Conservation (phyloP, 2,797 vertebrate species). For the Labroides dimidiatus region DNA sequence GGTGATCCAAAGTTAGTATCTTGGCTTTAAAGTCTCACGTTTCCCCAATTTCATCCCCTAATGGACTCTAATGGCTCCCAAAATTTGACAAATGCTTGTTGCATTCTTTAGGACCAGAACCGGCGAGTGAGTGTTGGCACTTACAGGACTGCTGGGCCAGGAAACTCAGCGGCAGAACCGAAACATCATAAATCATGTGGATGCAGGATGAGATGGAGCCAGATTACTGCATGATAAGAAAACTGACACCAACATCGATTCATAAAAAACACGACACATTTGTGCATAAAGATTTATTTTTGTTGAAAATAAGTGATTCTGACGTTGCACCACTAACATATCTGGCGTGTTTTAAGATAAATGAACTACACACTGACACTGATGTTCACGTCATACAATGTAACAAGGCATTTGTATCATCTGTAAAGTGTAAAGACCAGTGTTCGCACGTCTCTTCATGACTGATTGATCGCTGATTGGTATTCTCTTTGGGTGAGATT, state of each 20-base stretch:
- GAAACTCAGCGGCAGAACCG: slow-evolving; percentile 34
- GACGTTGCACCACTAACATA: slow-evolving; percentile 69
- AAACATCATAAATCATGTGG: slow-evolving; percentile 62
- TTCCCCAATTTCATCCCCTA: slow-evolving; percentile 57
- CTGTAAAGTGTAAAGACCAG: slow-evolving; percentile 62
- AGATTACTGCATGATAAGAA: slow-evolving; percentile 30
- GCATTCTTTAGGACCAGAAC: slow-evolving; percentile 48
- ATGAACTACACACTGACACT: slow-evolving; percentile 72
- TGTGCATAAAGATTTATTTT: slow-evolving; percentile 83
- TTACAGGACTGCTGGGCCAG: slow-evolving; percentile 29
- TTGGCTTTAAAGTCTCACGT: slow-evolving; percentile 43
- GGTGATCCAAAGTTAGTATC: slow-evolving; percentile 39
- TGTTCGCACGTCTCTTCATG: slow-evolving; percentile 39
- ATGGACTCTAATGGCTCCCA: slow-evolving; percentile 55
- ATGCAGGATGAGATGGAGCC: slow-evolving; percentile 17
- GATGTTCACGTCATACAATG: slow-evolving; percentile 59
- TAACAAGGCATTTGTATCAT: slow-evolving; percentile 76
- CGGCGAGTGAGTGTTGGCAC: slow-evolving; percentile 51
- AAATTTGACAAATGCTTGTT: slow-evolving; percentile 58
- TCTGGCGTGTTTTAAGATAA: slow-evolving; percentile 70
- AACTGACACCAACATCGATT: background rate
- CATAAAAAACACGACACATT: slow-evolving; percentile 45
- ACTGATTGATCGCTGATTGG: slow-evolving; percentile 32
- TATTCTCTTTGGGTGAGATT: slow-evolving; percentile 70
- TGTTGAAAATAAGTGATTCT: slow-evolving; percentile 80